phyloP scores from a whole-genome alignment of 1,140 invertebrate genomes.

The Cherax quadricarinatus region DNA sequence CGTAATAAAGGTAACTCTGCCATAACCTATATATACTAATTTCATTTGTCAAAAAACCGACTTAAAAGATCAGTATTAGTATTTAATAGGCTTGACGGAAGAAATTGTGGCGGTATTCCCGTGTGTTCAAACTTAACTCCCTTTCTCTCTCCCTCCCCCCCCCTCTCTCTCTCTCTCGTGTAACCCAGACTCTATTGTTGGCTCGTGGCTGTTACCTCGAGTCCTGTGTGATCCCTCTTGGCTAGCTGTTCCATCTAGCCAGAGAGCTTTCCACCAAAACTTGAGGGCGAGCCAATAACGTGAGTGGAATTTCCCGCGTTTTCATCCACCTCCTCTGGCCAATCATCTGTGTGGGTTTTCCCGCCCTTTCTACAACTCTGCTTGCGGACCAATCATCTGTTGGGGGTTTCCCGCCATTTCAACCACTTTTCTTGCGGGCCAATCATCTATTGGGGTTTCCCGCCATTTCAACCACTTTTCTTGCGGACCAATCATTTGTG shows the following conservation, averaged over 20 bases:
- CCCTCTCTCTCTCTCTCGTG: too few species aligned
- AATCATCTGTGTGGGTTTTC: background rate
- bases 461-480: too few species aligned
- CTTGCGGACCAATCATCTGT: background rate
- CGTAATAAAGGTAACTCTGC: too few species aligned
- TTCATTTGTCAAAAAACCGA: too few species aligned
- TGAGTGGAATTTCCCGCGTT: background rate
- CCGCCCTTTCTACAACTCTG: too few species aligned
- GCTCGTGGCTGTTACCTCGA: background rate
- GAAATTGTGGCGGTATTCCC: too few species aligned
- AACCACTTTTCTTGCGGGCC: background rate
- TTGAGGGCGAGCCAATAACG: background rate
- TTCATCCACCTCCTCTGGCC: background rate
- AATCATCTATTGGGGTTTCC: background rate
- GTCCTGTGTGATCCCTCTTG: background rate
- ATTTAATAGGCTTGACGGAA: too few species aligned
- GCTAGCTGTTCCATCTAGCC: background rate
- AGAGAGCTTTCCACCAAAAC: background rate
- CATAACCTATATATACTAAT: too few species aligned
- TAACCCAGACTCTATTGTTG: background rate
- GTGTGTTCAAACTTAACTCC: too few species aligned
- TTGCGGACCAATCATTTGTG: background rate
- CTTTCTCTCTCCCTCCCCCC: too few species aligned
- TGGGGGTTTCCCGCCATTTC: background rate
- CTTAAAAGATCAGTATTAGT: too few species aligned